These are phyloP conservation scores for Cistogaster globosa DNA, from an alignment of 2,888 invertebrate species.

Conservation along the genomic window DNA sequence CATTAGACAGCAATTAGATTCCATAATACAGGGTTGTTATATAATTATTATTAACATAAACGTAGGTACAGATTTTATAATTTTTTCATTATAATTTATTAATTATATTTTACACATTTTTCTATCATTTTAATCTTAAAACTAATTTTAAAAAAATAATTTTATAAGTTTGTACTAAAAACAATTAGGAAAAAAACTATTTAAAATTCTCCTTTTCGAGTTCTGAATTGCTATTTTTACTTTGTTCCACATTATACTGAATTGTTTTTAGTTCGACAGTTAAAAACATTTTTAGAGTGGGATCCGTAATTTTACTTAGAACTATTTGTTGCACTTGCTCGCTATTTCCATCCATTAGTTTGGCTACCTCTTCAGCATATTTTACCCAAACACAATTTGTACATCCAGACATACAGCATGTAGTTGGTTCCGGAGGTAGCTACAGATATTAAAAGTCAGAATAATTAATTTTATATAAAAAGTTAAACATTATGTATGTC, in stretches of 20 bases:
- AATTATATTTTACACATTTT: neutral
- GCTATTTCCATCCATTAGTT: slow-evolving; percentile 87
- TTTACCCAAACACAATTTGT: slow-evolving; percentile 96
- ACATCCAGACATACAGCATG: slow-evolving; percentile 96
- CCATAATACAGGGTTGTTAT: no score
- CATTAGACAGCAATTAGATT: no score
- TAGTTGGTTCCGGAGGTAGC: slow-evolving; percentile 86
- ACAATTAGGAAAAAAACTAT: neutral
- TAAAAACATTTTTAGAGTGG: slow-evolving; percentile 91
- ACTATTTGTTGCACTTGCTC: slow-evolving; percentile 88
- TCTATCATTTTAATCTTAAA: neutral
- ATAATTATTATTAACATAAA: no score
- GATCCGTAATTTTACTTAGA: slow-evolving; percentile 90
- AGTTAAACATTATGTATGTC: no score
- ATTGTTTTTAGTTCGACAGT: slow-evolving; percentile 88
- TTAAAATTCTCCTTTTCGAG: slow-evolving; percentile 9
- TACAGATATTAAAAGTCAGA: slow-evolving; percentile 64
- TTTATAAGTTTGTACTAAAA: neutral
- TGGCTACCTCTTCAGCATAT: slow-evolving; percentile 91
- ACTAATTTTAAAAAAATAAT: neutral
- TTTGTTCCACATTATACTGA: slow-evolving; percentile 63
- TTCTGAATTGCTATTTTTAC: slow-evolving; percentile 1
- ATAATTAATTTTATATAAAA: slow-evolving; percentile 9
- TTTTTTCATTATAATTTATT: neutral
- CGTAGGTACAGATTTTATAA: no score